Base-by-base conservation (phyloP, 2,797 vertebrate genomes). In the Acrocephalus scirpaceus region DNA sequence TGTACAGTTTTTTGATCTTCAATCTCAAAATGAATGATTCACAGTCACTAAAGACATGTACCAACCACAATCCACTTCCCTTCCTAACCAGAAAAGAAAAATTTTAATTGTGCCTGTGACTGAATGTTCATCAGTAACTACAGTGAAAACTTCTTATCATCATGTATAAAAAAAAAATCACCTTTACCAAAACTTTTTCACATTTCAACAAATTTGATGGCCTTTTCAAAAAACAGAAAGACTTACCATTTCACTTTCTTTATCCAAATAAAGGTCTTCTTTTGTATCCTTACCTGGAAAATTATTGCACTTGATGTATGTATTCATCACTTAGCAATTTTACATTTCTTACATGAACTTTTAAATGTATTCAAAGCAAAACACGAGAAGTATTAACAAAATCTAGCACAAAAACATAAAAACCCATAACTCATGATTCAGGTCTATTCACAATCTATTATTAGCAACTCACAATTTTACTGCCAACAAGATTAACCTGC, bases 231-330 rank as follows among this genome's bases (percentile, higher is more conserved):
- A 60, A 76, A 67, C 11, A 66, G 19, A 36, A 86, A 48, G 22
- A 64, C 98, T 97, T 92, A 95, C 90, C 97, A 74, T 36, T 87
- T 97, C 85, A 91, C 97, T 97, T 84, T 97, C 98, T 95, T 98
- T 98, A 73, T 98, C 97, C 34, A 97, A 73, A 67, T 98, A 98
- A 72, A 98, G 90, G 19, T 96, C 79, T 71, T 96, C 95, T 90
- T 95, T 98, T 91, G 73, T 30, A 81, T 92, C 95, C 78, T 96
- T 97, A 90, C 97, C 98, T 99, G 96, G 8, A 98, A 98, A 93
- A 92, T 54, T 42, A 90, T 92, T 69, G 91, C 5, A 86, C 15
- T 87, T 87, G 23, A 96, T 65, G 51, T 50, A 74, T 72, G 58
- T 26, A 66, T 56, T 48, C 89, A 34, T 54, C 48, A 85, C 47